Evolutionary conservation across 2,113 vertebrate genomes (phyloP).

Genomic region (Clinocottus analis): DNA sequence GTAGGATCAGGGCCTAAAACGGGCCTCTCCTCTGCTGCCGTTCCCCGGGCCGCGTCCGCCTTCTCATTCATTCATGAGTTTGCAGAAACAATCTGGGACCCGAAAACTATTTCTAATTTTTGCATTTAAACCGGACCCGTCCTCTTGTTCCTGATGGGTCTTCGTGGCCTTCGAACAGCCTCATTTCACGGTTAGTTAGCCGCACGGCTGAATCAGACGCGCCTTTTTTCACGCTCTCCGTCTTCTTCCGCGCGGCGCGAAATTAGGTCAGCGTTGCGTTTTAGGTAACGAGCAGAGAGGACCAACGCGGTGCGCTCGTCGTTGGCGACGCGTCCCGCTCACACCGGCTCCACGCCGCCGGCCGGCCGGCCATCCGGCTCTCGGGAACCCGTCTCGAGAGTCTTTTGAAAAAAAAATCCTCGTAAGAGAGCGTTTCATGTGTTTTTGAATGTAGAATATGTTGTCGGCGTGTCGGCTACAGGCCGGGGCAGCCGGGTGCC

Average conservation of each 20-base stretch:
- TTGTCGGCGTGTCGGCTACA: constrained; percentile 54
- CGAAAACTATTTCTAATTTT: no score
- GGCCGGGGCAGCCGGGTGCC: constrained; percentile 70
- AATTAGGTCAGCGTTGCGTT: constrained; percentile 47
- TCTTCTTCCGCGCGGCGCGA: background rate
- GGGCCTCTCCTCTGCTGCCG: constrained; percentile 70
- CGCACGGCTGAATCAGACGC: constrained; percentile 34
- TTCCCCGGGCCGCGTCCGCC: constrained; percentile 54
- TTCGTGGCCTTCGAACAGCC: background rate
- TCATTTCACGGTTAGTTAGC: constrained; percentile 60
- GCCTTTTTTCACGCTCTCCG: constrained; percentile 31
- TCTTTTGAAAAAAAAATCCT: no score
- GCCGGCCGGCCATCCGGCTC: no score
- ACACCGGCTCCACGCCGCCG: constrained; percentile 6
- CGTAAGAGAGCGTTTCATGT: background rate
- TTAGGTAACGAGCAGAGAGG: no score
- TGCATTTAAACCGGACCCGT: background rate
- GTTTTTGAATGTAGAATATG: background rate
- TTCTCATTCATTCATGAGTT: constrained; percentile 80
- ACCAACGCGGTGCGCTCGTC: no score
- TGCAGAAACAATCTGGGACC: constrained; percentile 52
- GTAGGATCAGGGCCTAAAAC: constrained; percentile 79
- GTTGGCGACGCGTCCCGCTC: no score
- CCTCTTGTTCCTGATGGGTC: constrained; percentile 22
- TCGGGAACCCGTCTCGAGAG: background rate